Conservation (phyloP, 2,797 vertebrate genomes). For the Cyclopterus lumpus region DNA sequence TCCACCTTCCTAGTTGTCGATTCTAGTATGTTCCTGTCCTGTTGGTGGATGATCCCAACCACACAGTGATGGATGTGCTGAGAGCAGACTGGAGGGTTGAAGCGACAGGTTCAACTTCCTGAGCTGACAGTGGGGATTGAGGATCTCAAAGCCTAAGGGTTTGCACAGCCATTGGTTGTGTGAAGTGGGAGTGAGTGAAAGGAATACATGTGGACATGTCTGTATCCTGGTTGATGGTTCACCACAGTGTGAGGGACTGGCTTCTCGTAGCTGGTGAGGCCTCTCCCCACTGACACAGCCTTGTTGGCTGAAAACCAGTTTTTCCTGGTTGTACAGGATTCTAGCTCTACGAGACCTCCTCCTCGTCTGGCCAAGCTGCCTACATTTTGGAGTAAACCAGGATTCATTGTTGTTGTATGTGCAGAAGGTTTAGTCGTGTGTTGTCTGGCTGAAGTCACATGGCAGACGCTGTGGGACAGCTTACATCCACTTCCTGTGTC, state of each 20-base stretch:
- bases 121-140: no score
- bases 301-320: conserved; percentile 14
- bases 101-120: no score
- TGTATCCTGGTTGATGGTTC: neutral
- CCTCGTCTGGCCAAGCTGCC: neutral
- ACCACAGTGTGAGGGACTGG: neutral
- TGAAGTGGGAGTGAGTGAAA: no score
- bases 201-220: no score
- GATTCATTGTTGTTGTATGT: neutral
- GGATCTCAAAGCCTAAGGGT: no score
- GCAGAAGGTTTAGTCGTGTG: conserved; percentile 37
- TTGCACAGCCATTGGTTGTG: no score
- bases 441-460: conserved; percentile 27
- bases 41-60: neutral
- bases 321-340: neutral
- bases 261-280: conserved; percentile 7
- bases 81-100: neutral
- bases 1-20: no score
- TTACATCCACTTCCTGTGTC: conserved; percentile 22
- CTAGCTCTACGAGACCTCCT: neutral
- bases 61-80: neutral
- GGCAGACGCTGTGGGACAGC: neutral
- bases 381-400: neutral
- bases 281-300: neutral
- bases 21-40: neutral